Evolutionary conservation across 2,797 vertebrate genomes (phyloP).

Genomic region (Chelmon rostratus): DNA sequence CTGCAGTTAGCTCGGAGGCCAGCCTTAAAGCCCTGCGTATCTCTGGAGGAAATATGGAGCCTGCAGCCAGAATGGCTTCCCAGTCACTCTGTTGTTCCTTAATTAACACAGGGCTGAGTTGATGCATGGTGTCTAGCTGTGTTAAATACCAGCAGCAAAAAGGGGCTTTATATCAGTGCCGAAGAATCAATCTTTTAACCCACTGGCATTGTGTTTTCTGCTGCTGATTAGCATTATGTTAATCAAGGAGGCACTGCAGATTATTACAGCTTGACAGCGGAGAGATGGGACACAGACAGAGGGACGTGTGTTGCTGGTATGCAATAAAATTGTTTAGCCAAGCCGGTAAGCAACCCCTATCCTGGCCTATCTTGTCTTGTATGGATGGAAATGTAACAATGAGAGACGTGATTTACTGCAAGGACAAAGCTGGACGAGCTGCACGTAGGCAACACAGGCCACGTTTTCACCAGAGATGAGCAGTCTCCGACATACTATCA

Average conservation of each 20-base stretch:
- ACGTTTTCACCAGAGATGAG: conserved; percentile 11
- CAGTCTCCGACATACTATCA: not conserved
- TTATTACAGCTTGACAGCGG: conserved; percentile 12
- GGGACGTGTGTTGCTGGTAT: conserved; percentile 7
- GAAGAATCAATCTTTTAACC: conserved; percentile 55
- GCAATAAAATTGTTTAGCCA: not conserved
- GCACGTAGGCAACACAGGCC: not conserved
- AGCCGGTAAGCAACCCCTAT: not conserved
- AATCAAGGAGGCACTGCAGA: conserved; percentile 38
- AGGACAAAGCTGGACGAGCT: not conserved
- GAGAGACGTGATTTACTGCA: not conserved
- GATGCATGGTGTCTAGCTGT: conserved; percentile 39
- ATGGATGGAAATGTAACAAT: not conserved
- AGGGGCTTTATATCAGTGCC: conserved; percentile 41
- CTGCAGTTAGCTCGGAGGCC: conserved; percentile 34
- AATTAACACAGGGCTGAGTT: conserved; percentile 61
- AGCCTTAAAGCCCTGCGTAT: conserved; percentile 41
- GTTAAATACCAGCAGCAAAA: conserved; percentile 47
- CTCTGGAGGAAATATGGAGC: conserved; percentile 48
- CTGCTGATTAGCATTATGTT: conserved; percentile 49
- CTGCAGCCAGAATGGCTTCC: conserved; percentile 54
- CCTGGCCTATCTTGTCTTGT: not conserved
- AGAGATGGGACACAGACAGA: conserved; percentile 2
- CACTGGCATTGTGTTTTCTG: conserved; percentile 34
- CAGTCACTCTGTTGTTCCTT: conserved; percentile 54